phyloP scores from a whole-genome alignment of 2,797 vertebrate genomes.

The Setipinna tenuifilis region DNA sequence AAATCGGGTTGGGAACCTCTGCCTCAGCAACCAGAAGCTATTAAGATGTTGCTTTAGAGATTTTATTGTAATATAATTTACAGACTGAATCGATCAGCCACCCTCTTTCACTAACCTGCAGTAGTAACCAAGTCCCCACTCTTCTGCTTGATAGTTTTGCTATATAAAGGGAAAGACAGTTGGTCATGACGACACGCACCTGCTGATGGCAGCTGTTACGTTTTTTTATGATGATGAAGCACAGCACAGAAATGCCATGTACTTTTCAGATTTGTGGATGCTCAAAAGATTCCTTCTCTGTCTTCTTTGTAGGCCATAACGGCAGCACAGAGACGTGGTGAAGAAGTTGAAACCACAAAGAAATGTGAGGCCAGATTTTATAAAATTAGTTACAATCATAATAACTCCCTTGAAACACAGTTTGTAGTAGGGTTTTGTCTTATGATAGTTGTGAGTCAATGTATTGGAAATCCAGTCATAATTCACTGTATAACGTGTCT shows the following conservation, averaged over 20 bases:
- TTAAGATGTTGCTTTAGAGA: background rate
- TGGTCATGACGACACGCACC: background rate
- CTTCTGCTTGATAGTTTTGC: background rate
- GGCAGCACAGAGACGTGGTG: slow-evolving; percentile 89
- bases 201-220: background rate
- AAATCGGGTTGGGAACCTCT: background rate
- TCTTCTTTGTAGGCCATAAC: slow-evolving; percentile 80
- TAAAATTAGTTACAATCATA: background rate
- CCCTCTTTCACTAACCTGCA: too few species aligned
- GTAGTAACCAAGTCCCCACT: background rate
- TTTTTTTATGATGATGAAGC: background rate
- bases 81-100: too few species aligned
- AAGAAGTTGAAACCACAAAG: slow-evolving; percentile 91
- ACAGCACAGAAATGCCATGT: background rate
- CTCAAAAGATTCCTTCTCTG: background rate
- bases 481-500: too few species aligned
- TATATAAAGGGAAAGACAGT: background rate
- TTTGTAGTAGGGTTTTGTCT: background rate
- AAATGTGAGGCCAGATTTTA: slow-evolving; percentile 80
- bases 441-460: background rate
- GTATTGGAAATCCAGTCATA: too few species aligned
- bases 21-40: background rate
- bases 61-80: background rate
- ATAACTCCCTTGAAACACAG: background rate
- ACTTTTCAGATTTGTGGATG: background rate